Base-by-base conservation (phyloP, 35 echinoderm and acorn worm genomes). In the Heliocidaris tuberculata region DNA sequence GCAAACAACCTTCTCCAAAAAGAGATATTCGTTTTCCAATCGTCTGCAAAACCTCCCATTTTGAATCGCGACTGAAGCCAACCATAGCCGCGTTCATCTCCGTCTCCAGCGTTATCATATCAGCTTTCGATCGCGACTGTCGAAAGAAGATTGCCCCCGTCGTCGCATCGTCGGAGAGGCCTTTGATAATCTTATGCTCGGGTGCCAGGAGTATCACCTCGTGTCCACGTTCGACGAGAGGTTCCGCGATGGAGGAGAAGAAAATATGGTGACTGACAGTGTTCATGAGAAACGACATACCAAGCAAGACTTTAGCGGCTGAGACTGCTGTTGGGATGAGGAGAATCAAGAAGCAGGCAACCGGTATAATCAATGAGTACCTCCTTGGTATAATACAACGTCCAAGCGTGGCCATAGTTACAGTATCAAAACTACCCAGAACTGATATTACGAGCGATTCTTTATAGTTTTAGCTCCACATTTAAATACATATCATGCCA, bases 181-280 rank as follows among this genome's bases (percentile, higher is more conserved):
- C 91, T 42, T 93, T 93, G 13, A 48, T 93, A 24, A 93, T 16
- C 50, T 93, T 93, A 48, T 59, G 3, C 91, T 93, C 16, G 3
- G 48, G 48, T 9, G 91, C 47, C 4, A 93, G 11, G 47, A 93
- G 91, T 13, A 93, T 93, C 8, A 93, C 91, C 30, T 93, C 91
- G 30, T 93, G 91, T 6, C 91, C 91, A 0, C 91, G 91, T 59
- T 93, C 91, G 47, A 93, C 91, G 16, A 93, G 50, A 48, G 91
- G 47, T 59, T 93, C 91, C 10, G 91, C 21, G 49, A 93, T 59
- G 5, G 91, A 24, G 6, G 91, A 49, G 17, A 93, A 52, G 24
- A 59, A 13, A 93, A 93, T 93, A n/a, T 93, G 47, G 24, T 93
- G 91, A 59, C 91, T 93, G 2, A 59, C 91, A 13, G 49, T 93